Evolutionary conservation across 2,797 vertebrate species (phyloP).

Genomic region (Heterohyrax brucei): DNA sequence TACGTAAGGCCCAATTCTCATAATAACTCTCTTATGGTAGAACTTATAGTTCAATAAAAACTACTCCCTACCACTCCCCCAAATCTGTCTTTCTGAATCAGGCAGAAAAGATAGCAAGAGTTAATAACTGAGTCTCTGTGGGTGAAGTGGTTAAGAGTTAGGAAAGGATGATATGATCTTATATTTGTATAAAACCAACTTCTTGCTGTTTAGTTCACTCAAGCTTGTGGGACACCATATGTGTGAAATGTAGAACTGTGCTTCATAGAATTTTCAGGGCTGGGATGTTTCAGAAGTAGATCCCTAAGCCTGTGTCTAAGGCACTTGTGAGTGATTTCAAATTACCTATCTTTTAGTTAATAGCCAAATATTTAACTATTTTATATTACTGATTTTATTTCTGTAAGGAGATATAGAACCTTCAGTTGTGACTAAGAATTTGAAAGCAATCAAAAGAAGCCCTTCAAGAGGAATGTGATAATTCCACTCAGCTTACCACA

Average conservation of each 20-base stretch:
- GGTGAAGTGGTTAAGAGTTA: neutral
- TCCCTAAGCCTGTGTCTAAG: neutral
- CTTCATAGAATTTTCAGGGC: neutral
- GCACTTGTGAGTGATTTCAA: neutral
- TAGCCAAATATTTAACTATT: neutral
- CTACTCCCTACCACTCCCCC: too few relatives aligned
- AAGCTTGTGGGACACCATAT: neutral
- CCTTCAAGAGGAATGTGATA: constrained; percentile 5
- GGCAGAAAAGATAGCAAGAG: neutral
- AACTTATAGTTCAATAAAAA: neutral
- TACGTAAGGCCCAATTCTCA: neutral
- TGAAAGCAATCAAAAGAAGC: neutral
- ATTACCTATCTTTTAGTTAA: neutral
- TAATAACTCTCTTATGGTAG: constrained; percentile 7
- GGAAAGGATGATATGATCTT: neutral
- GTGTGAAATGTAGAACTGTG: neutral
- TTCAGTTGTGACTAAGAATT: constrained; percentile 30
- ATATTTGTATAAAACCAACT: constrained; percentile 13
- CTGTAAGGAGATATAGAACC: neutral
- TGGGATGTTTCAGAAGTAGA: neutral
- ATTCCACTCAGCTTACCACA: constrained; percentile 13
- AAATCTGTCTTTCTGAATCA: neutral
- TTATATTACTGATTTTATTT: neutral
- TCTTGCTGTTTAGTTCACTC: neutral
- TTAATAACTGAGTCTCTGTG: neutral